Evolutionary conservation across 2,888 invertebrate genomes (phyloP), one percentile per base, ranked within the genome.

Genomic region (Microplitis deprimator): DNA sequence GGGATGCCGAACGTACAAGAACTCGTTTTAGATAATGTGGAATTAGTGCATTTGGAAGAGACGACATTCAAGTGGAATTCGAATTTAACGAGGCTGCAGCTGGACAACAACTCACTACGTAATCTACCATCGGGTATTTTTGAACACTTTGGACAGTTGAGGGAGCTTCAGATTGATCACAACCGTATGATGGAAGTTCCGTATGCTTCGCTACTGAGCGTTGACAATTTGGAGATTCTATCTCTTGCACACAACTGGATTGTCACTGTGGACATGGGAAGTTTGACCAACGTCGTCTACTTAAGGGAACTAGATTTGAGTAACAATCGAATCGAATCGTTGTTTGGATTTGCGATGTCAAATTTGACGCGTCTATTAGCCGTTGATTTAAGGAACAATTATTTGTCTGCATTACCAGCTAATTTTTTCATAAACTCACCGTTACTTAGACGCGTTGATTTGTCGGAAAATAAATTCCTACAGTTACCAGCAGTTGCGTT

Each of bases 311-410:
- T 97, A 13, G 94, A 95, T 88, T 90, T 97, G 73, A 94, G 94
- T 80, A 92, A 93, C 84, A 97, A 97, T 88, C 91, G 92, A 83
- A 94, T 97, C 84, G 94, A 94, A 39, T 92, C 95, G 17, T 89
- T 96, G 82, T 94, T 94, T n/a, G 96, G 96, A 20, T 96, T 96
- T 86, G 95, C 94, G 81, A 93, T 94, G n/a, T 94, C 95, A 0
- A 94, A 95, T 83, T 91, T 96, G 65, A 95, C 95, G 16, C 94
- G 94, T 82, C 89, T 96, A 65, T 91, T 94, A 50, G 93, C 93
- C 1, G 93, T 96, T 72, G 95, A 96, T 89, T 91, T 97, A 77
- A 95, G 94, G 84, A 93, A 93, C 77, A 97, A 97, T 86, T 91
- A 93, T 80, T 89, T 97, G 77, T 93, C 94, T 68, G 94, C 95